Conservation (phyloP, 2,797 vertebrate species). For the Paratrypauchen microcephalus region DNA sequence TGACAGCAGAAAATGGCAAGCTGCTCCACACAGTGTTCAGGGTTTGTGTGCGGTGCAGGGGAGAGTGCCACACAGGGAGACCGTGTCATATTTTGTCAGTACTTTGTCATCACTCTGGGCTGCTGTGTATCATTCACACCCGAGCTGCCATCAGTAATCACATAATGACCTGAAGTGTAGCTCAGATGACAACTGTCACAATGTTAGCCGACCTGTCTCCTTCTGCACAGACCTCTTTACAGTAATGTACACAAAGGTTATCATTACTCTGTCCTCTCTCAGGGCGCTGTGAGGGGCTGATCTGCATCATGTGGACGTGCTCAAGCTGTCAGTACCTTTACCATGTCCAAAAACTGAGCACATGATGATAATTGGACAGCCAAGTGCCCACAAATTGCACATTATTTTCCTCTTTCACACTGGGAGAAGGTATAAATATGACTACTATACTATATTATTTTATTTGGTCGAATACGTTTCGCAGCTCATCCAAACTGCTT, state of each 20-base stretch:
- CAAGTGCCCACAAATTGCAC: background rate
- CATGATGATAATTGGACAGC: background rate
- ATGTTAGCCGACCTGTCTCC: slow-evolving; percentile 7
- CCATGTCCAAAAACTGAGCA: background rate
- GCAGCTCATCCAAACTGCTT: no score
- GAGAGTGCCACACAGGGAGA: slow-evolving; percentile 23
- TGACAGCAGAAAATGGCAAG: slow-evolving; percentile 72
- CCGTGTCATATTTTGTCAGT: slow-evolving; percentile 28
- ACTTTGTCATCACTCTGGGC: slow-evolving; percentile 25
- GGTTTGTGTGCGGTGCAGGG: slow-evolving; percentile 53
- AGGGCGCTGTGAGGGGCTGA: background rate
- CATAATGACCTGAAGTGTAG: slow-evolving; percentile 32
- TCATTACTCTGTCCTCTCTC: background rate
- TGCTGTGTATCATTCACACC: slow-evolving; percentile 21
- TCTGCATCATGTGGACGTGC: background rate
- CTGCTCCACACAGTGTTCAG: slow-evolving; percentile 51
- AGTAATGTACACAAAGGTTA: slow-evolving; percentile 3
- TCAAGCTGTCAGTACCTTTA: background rate
- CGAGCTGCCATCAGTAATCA: slow-evolving; percentile 23
- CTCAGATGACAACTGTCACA: slow-evolving; percentile 8
- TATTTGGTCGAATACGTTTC: no score
- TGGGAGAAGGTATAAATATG: background rate
- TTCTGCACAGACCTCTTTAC: background rate
- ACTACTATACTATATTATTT: background rate
- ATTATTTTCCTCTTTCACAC: background rate